Percentiles rank a stretch among this genome's conserved stretches.
phyloP scores from a whole-genome alignment of 2,113 vertebrate genomes.

The Phalacrocorax aristotelis region DNA sequence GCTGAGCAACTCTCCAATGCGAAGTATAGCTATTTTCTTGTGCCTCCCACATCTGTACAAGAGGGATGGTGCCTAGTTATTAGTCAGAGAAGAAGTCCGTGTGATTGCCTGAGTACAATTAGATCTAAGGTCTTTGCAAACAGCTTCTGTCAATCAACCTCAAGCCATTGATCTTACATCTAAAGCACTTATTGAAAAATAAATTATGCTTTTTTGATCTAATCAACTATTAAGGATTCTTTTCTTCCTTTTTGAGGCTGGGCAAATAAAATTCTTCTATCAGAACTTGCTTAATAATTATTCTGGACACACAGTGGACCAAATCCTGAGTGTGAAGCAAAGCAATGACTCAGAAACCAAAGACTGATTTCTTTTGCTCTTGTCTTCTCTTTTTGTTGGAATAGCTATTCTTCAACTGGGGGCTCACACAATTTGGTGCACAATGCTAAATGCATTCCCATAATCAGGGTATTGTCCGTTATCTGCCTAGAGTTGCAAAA shows the following conservation, averaged over 20 bases:
- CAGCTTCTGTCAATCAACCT: slow-evolving; percentile 15
- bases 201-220: slow-evolving; percentile 28
- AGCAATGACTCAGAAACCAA: neutral
- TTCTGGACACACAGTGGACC: slow-evolving; percentile 10
- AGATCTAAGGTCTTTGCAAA: slow-evolving; percentile 36
- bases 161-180: slow-evolving; percentile 57
- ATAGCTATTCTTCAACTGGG: neutral
- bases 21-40: neutral
- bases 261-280: slow-evolving; percentile 28
- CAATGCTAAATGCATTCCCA: neutral
- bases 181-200: slow-evolving; percentile 45
- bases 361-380: neutral
- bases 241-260: neutral
- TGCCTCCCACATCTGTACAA: neutral
- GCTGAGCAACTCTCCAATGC: slow-evolving; percentile 34
- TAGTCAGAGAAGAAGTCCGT: neutral
- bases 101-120: slow-evolving; percentile 24
- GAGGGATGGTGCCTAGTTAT: neutral
- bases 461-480: slow-evolving; percentile 1
- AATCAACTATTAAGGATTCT: slow-evolving; percentile 19
- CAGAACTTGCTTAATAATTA: slow-evolving; percentile 44
- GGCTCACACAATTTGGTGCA: neutral
- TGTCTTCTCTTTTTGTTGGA: neutral
- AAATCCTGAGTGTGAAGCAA: neutral
- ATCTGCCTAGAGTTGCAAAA: neutral